A percentile compares a stretch with the other conserved stretches of the same genome.
Evolutionary conservation across 2,113 vertebrate genomes (phyloP).

Genomic region (Trichechus manatus): DNA sequence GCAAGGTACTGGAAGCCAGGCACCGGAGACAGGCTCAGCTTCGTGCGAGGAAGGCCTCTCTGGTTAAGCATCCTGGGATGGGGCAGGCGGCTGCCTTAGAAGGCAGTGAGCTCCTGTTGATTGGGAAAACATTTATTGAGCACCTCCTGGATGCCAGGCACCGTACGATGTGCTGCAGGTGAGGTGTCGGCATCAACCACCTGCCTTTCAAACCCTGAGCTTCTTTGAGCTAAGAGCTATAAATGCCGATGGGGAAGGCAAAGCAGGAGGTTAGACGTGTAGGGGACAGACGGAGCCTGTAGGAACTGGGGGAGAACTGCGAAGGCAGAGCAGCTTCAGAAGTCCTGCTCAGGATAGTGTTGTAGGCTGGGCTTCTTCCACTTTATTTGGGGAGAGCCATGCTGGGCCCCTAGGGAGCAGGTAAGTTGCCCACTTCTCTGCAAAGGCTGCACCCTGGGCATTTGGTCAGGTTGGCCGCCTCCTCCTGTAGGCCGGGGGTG

Average conservation of each 20-base stretch:
- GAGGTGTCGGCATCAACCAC: fast-evolving
- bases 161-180: fast-evolving
- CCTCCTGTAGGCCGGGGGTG: background rate
- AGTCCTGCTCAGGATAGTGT: fast-evolving
- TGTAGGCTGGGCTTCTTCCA: background rate
- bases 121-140: fast-evolving
- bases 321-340: background rate
- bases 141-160: background rate
- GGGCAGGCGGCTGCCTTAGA: background rate
- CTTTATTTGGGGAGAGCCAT: background rate
- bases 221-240: background rate
- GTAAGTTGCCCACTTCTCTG: background rate
- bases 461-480: background rate
- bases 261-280: background rate
- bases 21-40: too few relatives aligned
- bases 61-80: fast-evolving
- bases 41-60: background rate
- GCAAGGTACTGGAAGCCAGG: background rate
- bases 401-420: background rate
- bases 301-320: too few relatives aligned
- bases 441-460: fast-evolving
- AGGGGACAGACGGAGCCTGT: background rate
- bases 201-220: too few relatives aligned
- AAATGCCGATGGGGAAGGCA: background rate
- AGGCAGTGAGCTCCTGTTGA: fast-evolving